Percentiles rank a stretch among this genome's conserved stretches.
These are phyloP conservation scores for Eupithecia dodoneata DNA, from an alignment of 2,888 invertebrate genomes.

Conservation along the genomic window DNA sequence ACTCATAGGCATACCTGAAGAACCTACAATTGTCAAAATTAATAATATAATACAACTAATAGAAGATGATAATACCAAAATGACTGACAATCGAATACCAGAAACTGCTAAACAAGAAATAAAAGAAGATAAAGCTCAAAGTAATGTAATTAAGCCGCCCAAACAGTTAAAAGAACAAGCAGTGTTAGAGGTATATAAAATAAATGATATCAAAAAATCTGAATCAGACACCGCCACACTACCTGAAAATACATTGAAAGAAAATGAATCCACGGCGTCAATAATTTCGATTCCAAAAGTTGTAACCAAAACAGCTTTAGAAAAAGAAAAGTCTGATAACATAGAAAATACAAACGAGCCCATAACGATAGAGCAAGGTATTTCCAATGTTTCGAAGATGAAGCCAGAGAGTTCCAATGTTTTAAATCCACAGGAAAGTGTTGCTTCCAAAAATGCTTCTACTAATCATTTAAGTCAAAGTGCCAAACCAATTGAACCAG, in stretches of 20 bases:
- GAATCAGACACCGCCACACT: constrained; percentile 4
- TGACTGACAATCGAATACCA: not conserved
- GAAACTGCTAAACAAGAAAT: not conserved
- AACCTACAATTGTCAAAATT: constrained; percentile 1
- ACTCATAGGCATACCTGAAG: not conserved
- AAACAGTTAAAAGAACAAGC: constrained; percentile 10
- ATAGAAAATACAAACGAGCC: constrained; percentile 5
- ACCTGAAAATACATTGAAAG: not conserved
- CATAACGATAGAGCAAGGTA: not conserved
- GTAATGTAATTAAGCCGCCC: constrained; percentile 4
- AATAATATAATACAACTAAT: constrained; percentile 5
- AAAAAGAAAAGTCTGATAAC: constrained; percentile 7
- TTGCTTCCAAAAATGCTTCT: not conserved
- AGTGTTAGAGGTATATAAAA: constrained; percentile 7
- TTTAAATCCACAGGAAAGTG: not conserved
- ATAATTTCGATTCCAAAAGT: constrained; percentile 10
- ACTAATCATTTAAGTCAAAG: not conserved
- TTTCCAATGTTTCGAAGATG: not conserved
- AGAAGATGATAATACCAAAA: constrained; percentile 4
- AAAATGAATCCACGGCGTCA: not conserved
- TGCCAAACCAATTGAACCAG: not conserved
- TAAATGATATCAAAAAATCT: constrained; percentile 8
- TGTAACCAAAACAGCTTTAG: constrained; percentile 8
- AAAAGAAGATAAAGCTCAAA: not conserved
- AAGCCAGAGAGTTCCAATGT: not conserved